Evolutionary conservation across 2,797 vertebrate species (phyloP), one percentile per base, ranked within the genome.

Genomic region (Poecilia gillii): DNA sequence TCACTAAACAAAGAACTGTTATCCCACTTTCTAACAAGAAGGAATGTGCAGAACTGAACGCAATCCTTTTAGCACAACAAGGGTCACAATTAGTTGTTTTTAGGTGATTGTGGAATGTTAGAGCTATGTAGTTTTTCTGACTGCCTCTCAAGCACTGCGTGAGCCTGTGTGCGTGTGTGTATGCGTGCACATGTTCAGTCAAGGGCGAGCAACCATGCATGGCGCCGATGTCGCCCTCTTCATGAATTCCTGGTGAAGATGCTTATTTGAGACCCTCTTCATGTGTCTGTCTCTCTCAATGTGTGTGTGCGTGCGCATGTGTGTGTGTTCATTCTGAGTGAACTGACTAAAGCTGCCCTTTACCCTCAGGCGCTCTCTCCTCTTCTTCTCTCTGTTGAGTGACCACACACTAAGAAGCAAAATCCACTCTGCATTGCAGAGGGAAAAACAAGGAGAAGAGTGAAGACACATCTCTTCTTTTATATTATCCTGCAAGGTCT

Each of bases 1-100:
- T 95, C 92, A 86, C 96, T 96, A 96, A 95, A 97, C 96, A 98
- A 96, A 96, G 96, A 94, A 90, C 91, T 93, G 97, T 97, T 97
- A 97, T 98, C 96, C 96, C 95, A 94, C 88, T 89, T 90, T 89
- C 79, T 78, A 90, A 87, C 79, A 83, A 70, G 78, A 95, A 96
- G 83, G 87, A 96, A 95, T 95, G 94, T 93, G 93, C 94, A 94
- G 71, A 31, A 75, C 80, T 77, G 49, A 72, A 81, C 59, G 74
- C 78, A 94, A 93, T 90, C 95, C 94, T 95, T 57, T 93, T 89
- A 53, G 72, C 77, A 82, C 77, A 62, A 84, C 77, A 80, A 68
- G 49, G 77, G 75, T 72, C 85, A 53, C 5, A 55, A 82, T 84
- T 84, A 86, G 84, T 81, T 90, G 72, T 86, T 82, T 85, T 87